Evolutionary conservation across 2,113 vertebrate species (phyloP).

Genomic region (Delphinus delphis): DNA sequence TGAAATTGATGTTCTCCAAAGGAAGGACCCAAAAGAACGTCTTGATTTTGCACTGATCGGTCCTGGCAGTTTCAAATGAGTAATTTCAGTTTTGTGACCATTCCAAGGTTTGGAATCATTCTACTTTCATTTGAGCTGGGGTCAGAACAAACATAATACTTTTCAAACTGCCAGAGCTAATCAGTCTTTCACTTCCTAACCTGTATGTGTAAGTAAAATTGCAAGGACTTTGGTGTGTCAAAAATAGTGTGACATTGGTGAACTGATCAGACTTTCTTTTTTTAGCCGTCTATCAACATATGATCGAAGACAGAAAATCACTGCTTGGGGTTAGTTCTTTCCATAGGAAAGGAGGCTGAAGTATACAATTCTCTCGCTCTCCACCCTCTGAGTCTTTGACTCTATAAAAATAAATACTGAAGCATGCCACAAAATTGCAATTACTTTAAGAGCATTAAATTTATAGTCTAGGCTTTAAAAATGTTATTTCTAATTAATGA

Average conservation of each 20-base stretch:
- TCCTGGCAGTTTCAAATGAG: slow-evolving; percentile 64
- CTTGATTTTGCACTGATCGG: slow-evolving; percentile 20
- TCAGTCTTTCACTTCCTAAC: slow-evolving; percentile 36
- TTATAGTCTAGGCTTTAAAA: not conserved
- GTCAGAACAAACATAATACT: slow-evolving; percentile 51
- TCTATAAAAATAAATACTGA: not conserved
- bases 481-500: not conserved
- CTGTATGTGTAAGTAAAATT: slow-evolving; percentile 62
- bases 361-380: not conserved
- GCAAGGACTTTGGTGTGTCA: slow-evolving; percentile 23
- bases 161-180: slow-evolving; percentile 46
- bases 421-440: not conserved
- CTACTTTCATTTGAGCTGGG: slow-evolving; percentile 41
- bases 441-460: not conserved
- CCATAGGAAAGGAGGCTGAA: not conserved
- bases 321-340: slow-evolving; percentile 31
- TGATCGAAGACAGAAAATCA: slow-evolving; percentile 29
- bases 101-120: slow-evolving; percentile 9
- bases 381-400: not conserved
- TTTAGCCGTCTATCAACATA: not conserved
- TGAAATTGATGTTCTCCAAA: slow-evolving; percentile 54
- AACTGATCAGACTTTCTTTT: slow-evolving; percentile 48
- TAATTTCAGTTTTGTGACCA: slow-evolving; percentile 34
- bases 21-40: not conserved
- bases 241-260: slow-evolving; percentile 60